phyloP scores from a whole-genome alignment of 2,113 vertebrate species.

The Gymnogyps californianus region DNA sequence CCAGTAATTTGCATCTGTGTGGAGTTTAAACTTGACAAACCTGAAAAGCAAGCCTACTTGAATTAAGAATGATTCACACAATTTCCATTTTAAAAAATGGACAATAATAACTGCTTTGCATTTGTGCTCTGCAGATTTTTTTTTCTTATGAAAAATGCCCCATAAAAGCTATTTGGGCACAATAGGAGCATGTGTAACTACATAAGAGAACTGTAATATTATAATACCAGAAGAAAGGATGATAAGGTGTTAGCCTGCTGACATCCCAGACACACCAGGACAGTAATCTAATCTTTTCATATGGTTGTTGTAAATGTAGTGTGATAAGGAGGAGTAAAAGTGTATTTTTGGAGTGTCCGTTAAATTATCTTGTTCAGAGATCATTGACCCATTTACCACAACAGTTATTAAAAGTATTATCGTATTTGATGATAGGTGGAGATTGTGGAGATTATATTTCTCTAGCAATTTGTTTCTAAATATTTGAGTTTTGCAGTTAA shows the following conservation, averaged over 20 bases:
- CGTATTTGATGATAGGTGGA: background rate
- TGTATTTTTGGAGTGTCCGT: constrained; percentile 46
- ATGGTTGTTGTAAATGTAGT: constrained; percentile 59
- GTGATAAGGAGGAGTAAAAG: constrained; percentile 66
- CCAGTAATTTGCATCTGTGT: constrained; percentile 57
- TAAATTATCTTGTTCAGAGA: background rate
- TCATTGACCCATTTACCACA: constrained; percentile 5
- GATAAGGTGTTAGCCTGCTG: background rate
- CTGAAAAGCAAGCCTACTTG: constrained; percentile 38
- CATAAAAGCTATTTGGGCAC: background rate
- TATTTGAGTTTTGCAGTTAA: background rate
- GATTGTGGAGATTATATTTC: background rate
- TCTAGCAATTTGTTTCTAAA: background rate
- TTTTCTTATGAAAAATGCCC: background rate
- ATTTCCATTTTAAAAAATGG: constrained; percentile 46
- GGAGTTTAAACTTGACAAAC: constrained; percentile 58
- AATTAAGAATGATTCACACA: constrained; percentile 48
- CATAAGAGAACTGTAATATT: background rate
- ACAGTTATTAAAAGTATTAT: background rate
- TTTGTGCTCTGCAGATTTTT: background rate
- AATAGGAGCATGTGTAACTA: background rate
- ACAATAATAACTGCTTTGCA: constrained; percentile 13
- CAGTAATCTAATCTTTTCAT: constrained; percentile 48
- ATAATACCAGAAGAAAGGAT: background rate
- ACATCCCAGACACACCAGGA: background rate